phyloP scores from a whole-genome alignment of 2,113 vertebrate genomes.

The Phyllostomus discolor region DNA sequence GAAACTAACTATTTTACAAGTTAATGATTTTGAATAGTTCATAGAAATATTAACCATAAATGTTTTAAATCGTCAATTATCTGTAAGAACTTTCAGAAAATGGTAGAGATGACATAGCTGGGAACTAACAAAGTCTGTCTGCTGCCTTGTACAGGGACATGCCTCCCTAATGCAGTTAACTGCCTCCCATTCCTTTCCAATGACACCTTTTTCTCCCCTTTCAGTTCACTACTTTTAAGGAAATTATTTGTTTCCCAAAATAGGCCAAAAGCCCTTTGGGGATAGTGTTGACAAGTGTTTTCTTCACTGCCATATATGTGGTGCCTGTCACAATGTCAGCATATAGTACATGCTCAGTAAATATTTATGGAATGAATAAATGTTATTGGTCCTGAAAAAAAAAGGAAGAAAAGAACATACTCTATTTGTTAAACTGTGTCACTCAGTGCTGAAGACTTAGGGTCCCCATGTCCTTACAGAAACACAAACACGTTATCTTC shows the following conservation, averaged over 20 bases:
- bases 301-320: background rate
- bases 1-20: background rate
- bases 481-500: background rate
- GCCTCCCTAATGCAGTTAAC: background rate
- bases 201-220: background rate
- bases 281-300: background rate
- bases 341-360: background rate
- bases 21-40: background rate
- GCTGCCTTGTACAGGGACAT: background rate
- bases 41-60: constrained; percentile 42
- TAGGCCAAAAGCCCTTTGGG: background rate
- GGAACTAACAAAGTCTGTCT: background rate
- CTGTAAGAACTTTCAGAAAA: background rate
- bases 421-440: constrained; percentile 29
- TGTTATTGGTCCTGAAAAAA: background rate
- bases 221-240: background rate
- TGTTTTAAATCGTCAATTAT: constrained; percentile 24
- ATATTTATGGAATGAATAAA: constrained; percentile 23
- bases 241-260: background rate
- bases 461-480: background rate
- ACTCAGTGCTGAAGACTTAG: background rate
- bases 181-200: background rate
- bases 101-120: background rate
- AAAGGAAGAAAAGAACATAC: background rate
- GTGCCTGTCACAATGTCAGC: background rate